phyloP scores from a whole-genome alignment of 2,113 vertebrate species.

The Dasypus novemcinctus region DNA sequence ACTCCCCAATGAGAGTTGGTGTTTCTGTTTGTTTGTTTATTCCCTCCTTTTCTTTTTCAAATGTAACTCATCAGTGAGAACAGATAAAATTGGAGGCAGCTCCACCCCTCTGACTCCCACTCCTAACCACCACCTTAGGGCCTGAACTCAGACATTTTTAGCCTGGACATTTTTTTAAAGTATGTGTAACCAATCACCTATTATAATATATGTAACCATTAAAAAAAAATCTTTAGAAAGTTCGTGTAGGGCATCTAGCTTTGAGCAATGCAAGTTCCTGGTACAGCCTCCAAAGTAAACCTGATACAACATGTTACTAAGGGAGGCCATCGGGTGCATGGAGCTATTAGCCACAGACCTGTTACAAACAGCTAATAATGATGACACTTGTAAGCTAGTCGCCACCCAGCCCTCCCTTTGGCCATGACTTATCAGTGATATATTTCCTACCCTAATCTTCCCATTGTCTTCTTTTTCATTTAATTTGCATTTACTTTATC shows the following conservation, averaged over 20 bases:
- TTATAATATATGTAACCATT: not conserved
- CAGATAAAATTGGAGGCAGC: not conserved
- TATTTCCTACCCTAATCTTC: not conserved
- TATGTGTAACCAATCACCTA: slow-evolving; percentile 49
- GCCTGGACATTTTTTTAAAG: not conserved
- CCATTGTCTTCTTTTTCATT: not conserved
- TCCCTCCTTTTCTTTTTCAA: not conserved
- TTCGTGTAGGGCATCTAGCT: not conserved
- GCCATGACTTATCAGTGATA: not conserved
- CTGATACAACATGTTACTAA: not conserved
- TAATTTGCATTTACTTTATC: not conserved
- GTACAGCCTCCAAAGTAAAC: slow-evolving; percentile 61
- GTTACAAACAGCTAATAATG: not conserved
- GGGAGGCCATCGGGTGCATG: not conserved
- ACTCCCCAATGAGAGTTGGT: no score
- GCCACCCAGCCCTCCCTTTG: not conserved
- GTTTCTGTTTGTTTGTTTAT: no score
- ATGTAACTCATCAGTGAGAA: not conserved
- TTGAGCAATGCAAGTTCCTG: slow-evolving; percentile 49
- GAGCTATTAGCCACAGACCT: not conserved
- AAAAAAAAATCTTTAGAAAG: slow-evolving; percentile 8
- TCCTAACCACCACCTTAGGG: not conserved
- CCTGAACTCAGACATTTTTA: not conserved
- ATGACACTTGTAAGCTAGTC: not conserved
- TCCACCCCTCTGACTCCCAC: no score